Conservation (phyloP, 1,140 invertebrate species). For the Neodiprion lecontei region DNA sequence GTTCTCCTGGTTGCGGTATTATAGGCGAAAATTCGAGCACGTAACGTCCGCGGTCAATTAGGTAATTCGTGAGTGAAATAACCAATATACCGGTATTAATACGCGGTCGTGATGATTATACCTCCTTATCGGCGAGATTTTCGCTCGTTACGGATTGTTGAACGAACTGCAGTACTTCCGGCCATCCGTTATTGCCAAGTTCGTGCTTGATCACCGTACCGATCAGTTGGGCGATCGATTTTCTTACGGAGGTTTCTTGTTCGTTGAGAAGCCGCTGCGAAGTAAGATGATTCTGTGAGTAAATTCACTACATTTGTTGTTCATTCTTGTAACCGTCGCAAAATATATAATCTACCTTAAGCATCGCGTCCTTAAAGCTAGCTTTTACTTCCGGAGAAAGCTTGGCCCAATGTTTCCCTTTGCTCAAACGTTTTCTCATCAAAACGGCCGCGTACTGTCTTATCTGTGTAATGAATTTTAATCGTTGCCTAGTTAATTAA, state of each 20-base stretch:
- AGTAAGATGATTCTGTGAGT: slow-evolving; percentile 13
- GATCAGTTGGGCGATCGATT: slow-evolving; percentile 70
- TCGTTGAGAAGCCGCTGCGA: slow-evolving; percentile 68
- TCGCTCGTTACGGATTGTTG: slow-evolving; percentile 65
- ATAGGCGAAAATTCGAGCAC: too few species aligned
- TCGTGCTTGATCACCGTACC: slow-evolving; percentile 78
- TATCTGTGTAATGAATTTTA: slow-evolving; percentile 56
- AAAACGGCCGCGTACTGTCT: slow-evolving; percentile 74
- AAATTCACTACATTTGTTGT: slow-evolving; percentile 49
- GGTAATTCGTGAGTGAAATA: too few species aligned
- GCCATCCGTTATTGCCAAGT: slow-evolving; percentile 71
- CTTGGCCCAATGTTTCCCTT: slow-evolving; percentile 68
- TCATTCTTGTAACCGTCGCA: slow-evolving; percentile 41
- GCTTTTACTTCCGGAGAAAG: slow-evolving; percentile 56
- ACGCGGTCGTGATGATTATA: slow-evolving; percentile 38
- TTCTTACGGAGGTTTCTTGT: slow-evolving; percentile 69
- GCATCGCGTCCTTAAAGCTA: slow-evolving; percentile 45
- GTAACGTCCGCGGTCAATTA: too few species aligned
- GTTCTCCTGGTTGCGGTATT: too few species aligned
- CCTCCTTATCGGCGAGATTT: slow-evolving; percentile 66
- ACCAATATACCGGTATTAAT: not conserved
- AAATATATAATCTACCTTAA: slow-evolving; percentile 39
- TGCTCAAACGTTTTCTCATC: slow-evolving; percentile 67
- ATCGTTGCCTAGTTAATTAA: slow-evolving; percentile 2
- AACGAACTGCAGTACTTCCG: slow-evolving; percentile 74